Evolutionary conservation across 2,888 invertebrate species (phyloP).

Genomic region (Leptothorax acervorum): DNA sequence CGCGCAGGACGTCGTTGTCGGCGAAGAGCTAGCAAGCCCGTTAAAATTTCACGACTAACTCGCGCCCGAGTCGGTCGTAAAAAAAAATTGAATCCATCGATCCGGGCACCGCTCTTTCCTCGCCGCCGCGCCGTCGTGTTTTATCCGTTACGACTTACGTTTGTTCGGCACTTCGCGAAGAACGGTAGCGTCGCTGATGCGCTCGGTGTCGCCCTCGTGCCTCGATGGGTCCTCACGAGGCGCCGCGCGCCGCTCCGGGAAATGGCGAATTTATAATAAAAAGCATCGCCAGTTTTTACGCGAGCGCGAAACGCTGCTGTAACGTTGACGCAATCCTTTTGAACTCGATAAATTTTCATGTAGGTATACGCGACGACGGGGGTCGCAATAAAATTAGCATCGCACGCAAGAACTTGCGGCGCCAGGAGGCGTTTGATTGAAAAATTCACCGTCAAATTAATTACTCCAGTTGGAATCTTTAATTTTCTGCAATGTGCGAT

Average conservation of each 20-base stretch:
- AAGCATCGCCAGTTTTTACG: conserved; percentile 51
- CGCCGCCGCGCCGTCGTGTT: neutral
- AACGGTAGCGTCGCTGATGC: conserved; percentile 25
- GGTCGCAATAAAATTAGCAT: conserved; percentile 44
- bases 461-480: neutral
- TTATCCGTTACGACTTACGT: conserved; percentile 51
- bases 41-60: conserved; percentile 78
- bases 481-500: neutral
- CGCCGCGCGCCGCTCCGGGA: conserved; percentile 37
- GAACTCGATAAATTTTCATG: conserved; percentile 43
- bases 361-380: neutral
- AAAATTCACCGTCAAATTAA: neutral
- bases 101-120: conserved; percentile 55
- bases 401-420: neutral
- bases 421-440: neutral
- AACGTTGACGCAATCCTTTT: conserved; percentile 20
- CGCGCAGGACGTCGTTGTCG: conserved; percentile 67
- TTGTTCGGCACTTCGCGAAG: conserved; percentile 39
- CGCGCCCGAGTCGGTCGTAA: conserved; percentile 75
- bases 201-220: conserved; percentile 2
- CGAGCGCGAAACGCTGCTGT: conserved; percentile 32
- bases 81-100: conserved; percentile 81
- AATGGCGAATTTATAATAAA: conserved; percentile 57
- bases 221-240: conserved; percentile 29
- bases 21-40: conserved; percentile 62